These are phyloP conservation scores for Tetrao urogallus DNA, from an alignment of 2,113 vertebrate genomes.

Conservation along the genomic window DNA sequence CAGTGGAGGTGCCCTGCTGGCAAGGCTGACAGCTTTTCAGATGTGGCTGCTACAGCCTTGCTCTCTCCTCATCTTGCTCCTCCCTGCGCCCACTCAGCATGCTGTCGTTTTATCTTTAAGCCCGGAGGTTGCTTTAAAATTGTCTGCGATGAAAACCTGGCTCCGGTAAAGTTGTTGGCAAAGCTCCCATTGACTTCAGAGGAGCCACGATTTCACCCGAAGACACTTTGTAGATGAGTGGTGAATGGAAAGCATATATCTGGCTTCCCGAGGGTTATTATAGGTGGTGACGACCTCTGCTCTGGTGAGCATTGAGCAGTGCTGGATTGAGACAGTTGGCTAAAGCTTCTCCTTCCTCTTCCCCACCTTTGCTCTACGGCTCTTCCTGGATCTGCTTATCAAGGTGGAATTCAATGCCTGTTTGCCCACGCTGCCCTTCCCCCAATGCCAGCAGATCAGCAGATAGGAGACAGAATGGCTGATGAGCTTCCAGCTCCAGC, in stretches of 20 bases:
- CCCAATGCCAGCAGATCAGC: constrained; percentile 48
- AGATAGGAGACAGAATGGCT: constrained; percentile 71
- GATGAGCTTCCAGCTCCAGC: constrained; percentile 50
- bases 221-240: constrained; percentile 69
- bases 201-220: constrained; percentile 66
- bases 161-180: constrained; percentile 62
- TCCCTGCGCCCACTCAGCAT: constrained; percentile 18
- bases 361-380: constrained; percentile 4
- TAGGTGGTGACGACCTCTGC: constrained; percentile 68
- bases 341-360: constrained; percentile 44
- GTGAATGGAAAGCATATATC: constrained; percentile 68
- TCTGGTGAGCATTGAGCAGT: constrained; percentile 56
- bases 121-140: constrained; percentile 61
- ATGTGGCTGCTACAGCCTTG: neutral
- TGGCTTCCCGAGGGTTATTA: constrained; percentile 61
- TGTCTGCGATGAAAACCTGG: constrained; percentile 68
- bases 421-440: constrained; percentile 61
- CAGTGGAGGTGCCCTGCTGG: neutral
- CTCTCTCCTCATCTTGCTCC: neutral
- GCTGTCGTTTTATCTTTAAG: constrained; percentile 46
- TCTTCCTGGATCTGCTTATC: constrained; percentile 62
- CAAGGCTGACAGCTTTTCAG: neutral
- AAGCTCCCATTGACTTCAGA: constrained; percentile 69
- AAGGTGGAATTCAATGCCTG: constrained; percentile 69
- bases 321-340: constrained; percentile 35